A percentile compares a stretch with the other conserved stretches of the same genome.
These are phyloP conservation scores for Mobula hypostoma DNA, from an alignment of 2,113 vertebrate genomes.

Conservation along the genomic window DNA sequence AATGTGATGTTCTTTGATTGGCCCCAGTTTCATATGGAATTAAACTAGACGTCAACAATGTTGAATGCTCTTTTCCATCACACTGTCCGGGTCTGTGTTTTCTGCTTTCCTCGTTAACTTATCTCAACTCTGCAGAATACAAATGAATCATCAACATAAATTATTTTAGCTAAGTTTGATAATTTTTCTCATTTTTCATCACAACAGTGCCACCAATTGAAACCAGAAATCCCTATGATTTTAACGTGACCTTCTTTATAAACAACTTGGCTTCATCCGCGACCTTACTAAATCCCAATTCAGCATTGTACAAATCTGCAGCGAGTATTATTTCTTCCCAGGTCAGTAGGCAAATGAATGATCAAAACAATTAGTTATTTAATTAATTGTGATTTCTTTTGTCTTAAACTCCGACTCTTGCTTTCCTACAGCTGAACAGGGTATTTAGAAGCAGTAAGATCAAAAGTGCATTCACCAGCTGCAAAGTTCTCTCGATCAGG, in stretches of 20 bases:
- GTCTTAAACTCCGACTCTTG: not conserved
- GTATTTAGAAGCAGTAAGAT: not conserved
- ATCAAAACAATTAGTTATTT: not conserved
- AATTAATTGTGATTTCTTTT: not conserved
- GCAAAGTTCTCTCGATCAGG: not conserved
- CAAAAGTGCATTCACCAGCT: not conserved
- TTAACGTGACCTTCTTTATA: slow-evolving; percentile 5
- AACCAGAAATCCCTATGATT: not conserved
- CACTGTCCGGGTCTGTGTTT: not conserved
- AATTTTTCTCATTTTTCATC: not conserved
- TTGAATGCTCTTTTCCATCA: not conserved
- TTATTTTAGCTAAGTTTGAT: not conserved
- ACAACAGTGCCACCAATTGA: not conserved
- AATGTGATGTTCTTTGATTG: too few species aligned
- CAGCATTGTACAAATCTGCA: not conserved
- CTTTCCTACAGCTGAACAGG: not conserved
- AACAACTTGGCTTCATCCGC: not conserved
- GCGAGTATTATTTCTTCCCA: not conserved
- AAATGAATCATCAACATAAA: not conserved
- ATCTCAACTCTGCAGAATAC: not conserved
- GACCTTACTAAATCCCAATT: not conserved
- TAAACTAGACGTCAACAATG: too few species aligned
- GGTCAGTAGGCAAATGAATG: not conserved
- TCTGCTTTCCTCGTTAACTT: not conserved
- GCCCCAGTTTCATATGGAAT: too few species aligned